These are phyloP conservation scores for Arothron firmamentum DNA, from an alignment of 2,113 vertebrate genomes.

Conservation along the genomic window DNA sequence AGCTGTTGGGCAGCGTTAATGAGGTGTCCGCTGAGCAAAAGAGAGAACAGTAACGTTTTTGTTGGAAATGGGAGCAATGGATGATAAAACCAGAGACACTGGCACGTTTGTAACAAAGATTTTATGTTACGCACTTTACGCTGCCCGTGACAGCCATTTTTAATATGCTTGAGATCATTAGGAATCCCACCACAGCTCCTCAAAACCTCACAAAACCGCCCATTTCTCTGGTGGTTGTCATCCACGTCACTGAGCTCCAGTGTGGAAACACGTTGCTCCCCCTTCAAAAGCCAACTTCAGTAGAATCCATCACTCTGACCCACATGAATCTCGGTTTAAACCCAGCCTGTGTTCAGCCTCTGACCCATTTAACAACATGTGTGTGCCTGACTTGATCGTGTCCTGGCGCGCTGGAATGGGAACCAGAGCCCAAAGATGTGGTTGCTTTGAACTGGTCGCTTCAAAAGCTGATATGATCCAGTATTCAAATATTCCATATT, in stretches of 20 bases:
- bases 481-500: too few species aligned
- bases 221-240: background rate
- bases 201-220: too few species aligned
- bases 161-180: too few species aligned
- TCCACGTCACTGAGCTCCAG: background rate
- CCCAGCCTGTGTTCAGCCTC: constrained; percentile 37
- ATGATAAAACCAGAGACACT: too few species aligned
- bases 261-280: constrained; percentile 2
- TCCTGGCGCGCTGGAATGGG: constrained; percentile 1
- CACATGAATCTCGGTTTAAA: constrained; percentile 51
- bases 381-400: constrained; percentile 21
- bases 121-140: too few species aligned
- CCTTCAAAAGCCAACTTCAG: constrained; percentile 22
- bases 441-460: constrained; percentile 8
- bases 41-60: too few species aligned
- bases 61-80: too few species aligned
- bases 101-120: too few species aligned
- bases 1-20: too few species aligned
- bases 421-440: background rate
- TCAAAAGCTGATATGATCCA: background rate
- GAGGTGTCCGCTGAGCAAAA: too few species aligned
- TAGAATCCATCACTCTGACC: constrained; percentile 62
- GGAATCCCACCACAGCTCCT: too few species aligned
- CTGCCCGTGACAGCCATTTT: too few species aligned
- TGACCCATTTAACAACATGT: constrained; percentile 57